Evolutionary conservation across 1,140 invertebrate species (phyloP).

Genomic region (Tetramorium alpestre): DNA sequence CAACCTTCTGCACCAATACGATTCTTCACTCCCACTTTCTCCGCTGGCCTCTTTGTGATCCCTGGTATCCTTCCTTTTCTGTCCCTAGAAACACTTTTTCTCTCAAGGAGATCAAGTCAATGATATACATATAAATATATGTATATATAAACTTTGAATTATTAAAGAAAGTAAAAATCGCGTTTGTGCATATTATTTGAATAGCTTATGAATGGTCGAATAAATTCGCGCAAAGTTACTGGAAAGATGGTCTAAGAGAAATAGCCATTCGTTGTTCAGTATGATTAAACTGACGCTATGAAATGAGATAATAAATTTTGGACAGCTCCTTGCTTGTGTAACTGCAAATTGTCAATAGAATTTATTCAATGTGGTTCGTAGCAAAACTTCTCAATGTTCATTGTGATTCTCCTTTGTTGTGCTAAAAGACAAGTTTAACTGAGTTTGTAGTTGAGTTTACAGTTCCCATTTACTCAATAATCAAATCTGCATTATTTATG

Average conservation of each 20-base stretch:
- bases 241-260: background rate
- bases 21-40: conserved; percentile 22
- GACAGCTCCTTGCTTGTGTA: background rate
- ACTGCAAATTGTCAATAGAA: background rate
- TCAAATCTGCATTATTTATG: conserved; percentile 9
- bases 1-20: conserved; percentile 38
- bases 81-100: background rate
- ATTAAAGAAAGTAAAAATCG: background rate
- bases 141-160: conserved; percentile 16
- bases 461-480: conserved; percentile 6
- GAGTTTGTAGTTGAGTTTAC: conserved; percentile 5
- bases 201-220: background rate
- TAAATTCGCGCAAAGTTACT: background rate
- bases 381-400: conserved; percentile 11
- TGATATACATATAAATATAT: background rate
- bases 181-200: background rate
- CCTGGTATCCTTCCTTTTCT: background rate
- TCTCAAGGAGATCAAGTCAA: background rate
- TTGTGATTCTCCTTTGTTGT: background rate
- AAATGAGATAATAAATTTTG: conserved; percentile 1
- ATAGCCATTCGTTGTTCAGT: background rate
- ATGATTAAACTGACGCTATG: background rate
- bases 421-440: background rate
- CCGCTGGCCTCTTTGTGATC: conserved; percentile 32
- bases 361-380: background rate